Evolutionary conservation across 2,113 vertebrate genomes (phyloP).

Genomic region (Boleophthalmus pectinirostris): DNA sequence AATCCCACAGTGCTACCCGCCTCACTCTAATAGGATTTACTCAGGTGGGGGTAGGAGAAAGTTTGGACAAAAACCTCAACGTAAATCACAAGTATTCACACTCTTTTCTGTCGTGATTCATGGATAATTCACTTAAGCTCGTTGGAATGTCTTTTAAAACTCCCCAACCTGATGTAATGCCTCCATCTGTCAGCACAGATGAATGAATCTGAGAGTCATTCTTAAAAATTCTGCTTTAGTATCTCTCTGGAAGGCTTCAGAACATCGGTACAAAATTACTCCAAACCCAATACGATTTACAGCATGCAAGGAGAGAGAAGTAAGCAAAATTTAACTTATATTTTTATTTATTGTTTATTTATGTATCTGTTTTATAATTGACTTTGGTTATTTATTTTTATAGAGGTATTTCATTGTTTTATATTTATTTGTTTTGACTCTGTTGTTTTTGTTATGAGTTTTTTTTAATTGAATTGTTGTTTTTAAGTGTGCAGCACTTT

Average conservation of each 20-base stretch:
- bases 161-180: constrained; percentile 36
- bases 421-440: too few species aligned
- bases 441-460: too few species aligned
- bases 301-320: too few species aligned
- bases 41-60: constrained; percentile 10
- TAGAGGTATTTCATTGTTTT: too few species aligned
- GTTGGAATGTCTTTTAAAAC: constrained; percentile 57
- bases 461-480: too few species aligned
- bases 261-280: background rate
- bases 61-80: constrained; percentile 39
- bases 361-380: too few species aligned
- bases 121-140: constrained; percentile 57
- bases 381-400: too few species aligned
- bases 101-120: constrained; percentile 44
- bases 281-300: too few species aligned
- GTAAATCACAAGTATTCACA: constrained; percentile 31
- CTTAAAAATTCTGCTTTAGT: background rate
- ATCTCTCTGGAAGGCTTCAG: background rate
- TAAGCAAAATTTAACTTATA: too few species aligned
- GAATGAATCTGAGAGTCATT: background rate
- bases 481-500: too few species aligned
- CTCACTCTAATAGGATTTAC: constrained; percentile 55
- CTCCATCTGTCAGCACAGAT: constrained; percentile 41
- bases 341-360: background rate
- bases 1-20: constrained; percentile 29